Base-by-base conservation (phyloP, 2,888 invertebrate genomes). In the Oxyscelio sp. region DNA sequence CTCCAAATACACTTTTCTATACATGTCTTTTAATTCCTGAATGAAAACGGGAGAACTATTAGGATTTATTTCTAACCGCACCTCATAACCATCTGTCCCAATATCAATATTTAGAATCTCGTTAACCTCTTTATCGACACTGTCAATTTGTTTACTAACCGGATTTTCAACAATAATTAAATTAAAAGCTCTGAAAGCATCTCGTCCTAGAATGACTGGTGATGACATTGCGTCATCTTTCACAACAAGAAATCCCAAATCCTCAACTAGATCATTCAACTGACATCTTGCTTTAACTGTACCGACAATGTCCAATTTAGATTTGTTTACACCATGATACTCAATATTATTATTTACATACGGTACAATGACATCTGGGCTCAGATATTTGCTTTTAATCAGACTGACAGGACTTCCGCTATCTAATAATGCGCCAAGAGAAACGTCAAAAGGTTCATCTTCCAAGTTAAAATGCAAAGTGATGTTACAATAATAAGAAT, bases 381-480 rank as follows among this genome's bases (percentile, higher is more conserved):
- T 45, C 45, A 45, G 45, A 45, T 45, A 45, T 45, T 45, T 45
- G 15, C 45, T n/a, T 45, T 45, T 45, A 5, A n/a, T n/a, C n/a
- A n/a, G n/a, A n/a, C n/a, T n/a, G n/a, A n/a, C n/a, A n/a, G n/a
- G n/a, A n/a, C n/a, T 45, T 45, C 45, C 45, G 17, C 45, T 45
- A 17, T 45, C 45, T 8, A 45, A 45, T 15, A 45, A 45, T 6
- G 45, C 45, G 15, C 45, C 45, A 45, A 45, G 15, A 45, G 45
- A 15, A 45, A 45, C 45, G 17, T n/a, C 45, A 45, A 45, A 45
- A 45, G 45, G 45, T 15, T 45, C 45, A 45, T 45, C 45, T 45
- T 45, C 45, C 45, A 45, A 45, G 4, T 45, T 8, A 45, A 45
- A 45, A 45, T 45, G 45, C 45, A 45, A 45, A 45, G 8, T 45